phyloP scores from a whole-genome alignment of 2,888 invertebrate genomes.

The Pyrgus malvae region DNA sequence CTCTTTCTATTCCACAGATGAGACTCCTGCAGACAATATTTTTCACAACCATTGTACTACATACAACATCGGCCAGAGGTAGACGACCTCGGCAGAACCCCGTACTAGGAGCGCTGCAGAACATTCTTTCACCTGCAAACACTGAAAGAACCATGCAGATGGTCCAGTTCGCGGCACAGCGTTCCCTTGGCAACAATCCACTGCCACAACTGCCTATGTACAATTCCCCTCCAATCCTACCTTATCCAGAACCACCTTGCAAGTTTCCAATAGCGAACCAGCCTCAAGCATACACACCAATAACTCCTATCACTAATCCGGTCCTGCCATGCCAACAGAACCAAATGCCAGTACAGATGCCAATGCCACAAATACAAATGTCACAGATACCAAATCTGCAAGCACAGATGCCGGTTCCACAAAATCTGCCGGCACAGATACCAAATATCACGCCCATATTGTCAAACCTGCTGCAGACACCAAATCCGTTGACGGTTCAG shows the following conservation, averaged over 20 bases:
- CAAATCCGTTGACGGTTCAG: not conserved
- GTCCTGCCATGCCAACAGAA: not conserved
- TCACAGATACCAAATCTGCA: not conserved
- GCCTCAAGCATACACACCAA: not conserved
- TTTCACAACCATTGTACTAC: not conserved
- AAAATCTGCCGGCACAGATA: not conserved
- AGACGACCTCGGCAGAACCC: slow-evolving; percentile 2
- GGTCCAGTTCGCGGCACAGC: not conserved
- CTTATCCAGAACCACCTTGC: not conserved
- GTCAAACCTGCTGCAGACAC: not conserved
- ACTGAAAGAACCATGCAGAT: slow-evolving; percentile 7
- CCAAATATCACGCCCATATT: not conserved
- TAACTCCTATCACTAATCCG: not conserved
- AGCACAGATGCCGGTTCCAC: no score
- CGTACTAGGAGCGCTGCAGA: slow-evolving; percentile 4
- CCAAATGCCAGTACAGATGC: not conserved
- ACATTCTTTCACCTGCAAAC: slow-evolving; percentile 10
- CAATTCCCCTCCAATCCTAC: not conserved
- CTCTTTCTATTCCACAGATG: no score
- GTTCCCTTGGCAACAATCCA: not conserved
- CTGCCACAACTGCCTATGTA: not conserved
- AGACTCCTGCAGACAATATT: slow-evolving; percentile 3
- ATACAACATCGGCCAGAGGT: not conserved
- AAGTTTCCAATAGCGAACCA: not conserved
- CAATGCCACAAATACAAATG: not conserved